These are phyloP conservation scores for Samia ricini DNA, from an alignment of 1,140 invertebrate genomes.

Conservation along the genomic window DNA sequence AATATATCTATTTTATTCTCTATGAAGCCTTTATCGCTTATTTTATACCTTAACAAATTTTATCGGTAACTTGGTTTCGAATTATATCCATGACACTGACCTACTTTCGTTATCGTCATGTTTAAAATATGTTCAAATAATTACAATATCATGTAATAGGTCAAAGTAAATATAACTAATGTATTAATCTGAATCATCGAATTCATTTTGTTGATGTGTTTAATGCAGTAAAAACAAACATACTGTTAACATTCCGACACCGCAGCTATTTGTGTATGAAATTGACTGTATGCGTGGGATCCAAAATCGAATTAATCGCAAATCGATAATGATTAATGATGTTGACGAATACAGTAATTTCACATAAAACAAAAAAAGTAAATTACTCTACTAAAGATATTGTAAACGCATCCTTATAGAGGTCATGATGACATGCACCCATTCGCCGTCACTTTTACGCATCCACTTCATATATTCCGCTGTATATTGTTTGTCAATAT, in stretches of 20 bases:
- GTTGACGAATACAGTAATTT: no score
- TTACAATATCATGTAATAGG: background rate
- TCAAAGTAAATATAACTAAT: background rate
- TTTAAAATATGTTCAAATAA: background rate
- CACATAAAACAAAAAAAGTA: background rate
- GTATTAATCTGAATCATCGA: background rate
- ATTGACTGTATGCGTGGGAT: no score
- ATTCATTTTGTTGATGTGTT: background rate
- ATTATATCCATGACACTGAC: background rate
- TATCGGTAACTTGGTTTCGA: background rate
- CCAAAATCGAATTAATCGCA: no score
- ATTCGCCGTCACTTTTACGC: background rate
- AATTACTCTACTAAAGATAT: background rate
- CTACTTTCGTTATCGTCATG: background rate
- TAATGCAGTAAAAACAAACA: no score
- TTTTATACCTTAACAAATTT: background rate
- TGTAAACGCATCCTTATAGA: background rate
- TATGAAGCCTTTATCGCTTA: background rate
- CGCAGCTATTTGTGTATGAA: no score
- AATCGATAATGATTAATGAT: no score
- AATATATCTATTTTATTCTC: background rate
- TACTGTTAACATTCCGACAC: no score
- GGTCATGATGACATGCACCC: slow-evolving; percentile 2
- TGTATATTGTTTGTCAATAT: slow-evolving; percentile 61
- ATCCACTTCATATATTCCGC: slow-evolving; percentile 45